Conservation (phyloP, 2,888 invertebrate species). For the Myopa testacea region DNA sequence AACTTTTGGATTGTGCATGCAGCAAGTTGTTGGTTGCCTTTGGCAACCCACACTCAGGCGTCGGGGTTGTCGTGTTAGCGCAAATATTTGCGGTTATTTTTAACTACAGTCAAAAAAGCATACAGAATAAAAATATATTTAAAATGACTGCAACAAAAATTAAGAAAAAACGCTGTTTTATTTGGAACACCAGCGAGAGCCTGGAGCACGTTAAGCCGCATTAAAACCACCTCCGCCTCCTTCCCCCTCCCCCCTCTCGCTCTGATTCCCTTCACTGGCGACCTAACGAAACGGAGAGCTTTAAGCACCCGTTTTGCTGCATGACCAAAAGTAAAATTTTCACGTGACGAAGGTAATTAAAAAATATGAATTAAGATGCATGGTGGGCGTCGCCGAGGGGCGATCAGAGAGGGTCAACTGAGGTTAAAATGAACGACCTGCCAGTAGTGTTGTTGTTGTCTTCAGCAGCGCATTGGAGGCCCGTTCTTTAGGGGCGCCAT, state of each 20-base stretch:
- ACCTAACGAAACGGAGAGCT: background rate
- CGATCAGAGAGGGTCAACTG: background rate
- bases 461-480: too few relatives aligned
- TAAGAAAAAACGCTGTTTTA: background rate
- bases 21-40: background rate
- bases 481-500: too few relatives aligned
- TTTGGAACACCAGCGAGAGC: conserved; percentile 5
- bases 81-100: conserved; percentile 30
- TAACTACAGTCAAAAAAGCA: conserved; percentile 2
- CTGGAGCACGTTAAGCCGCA: background rate
- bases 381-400: conserved; percentile 4
- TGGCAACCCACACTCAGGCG: conserved; percentile 3
- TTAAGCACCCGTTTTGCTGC: background rate
- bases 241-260: too few relatives aligned
- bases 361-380: conserved; percentile 33
- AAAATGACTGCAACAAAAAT: background rate
- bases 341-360: conserved; percentile 37
- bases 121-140: background rate
- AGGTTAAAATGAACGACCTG: background rate
- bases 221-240: background rate
- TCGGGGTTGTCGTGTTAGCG: conserved; percentile 2
- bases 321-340: conserved; percentile 4
- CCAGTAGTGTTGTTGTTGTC: background rate
- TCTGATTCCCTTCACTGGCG: background rate
- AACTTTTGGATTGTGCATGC: background rate